Percentiles rank a stretch among this genome's conserved stretches.
Evolutionary conservation across 2,113 vertebrate species (phyloP).

Genomic region (Ivindomyrus marchei): DNA sequence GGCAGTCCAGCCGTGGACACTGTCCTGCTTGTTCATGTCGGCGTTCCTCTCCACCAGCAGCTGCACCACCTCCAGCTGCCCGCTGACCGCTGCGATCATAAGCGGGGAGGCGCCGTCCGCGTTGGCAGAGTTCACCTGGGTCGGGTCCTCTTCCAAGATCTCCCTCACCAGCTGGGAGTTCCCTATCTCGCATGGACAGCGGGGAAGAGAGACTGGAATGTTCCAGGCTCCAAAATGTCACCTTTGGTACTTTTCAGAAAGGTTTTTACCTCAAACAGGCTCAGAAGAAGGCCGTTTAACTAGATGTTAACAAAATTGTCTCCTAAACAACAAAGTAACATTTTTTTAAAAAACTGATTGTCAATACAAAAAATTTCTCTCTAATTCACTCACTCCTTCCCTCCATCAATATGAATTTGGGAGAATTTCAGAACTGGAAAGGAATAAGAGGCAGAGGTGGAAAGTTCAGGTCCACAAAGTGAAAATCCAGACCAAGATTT

Average conservation of each 20-base stretch:
- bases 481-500: too few species aligned
- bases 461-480: too few species aligned
- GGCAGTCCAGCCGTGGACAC: constrained; percentile 88
- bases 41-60: constrained; percentile 84
- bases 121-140: constrained; percentile 83
- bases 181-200: constrained; percentile 52
- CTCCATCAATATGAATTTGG: not conserved
- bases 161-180: constrained; percentile 87
- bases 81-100: constrained; percentile 91
- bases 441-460: not conserved
- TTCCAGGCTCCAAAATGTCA: not conserved
- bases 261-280: not conserved
- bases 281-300: not conserved
- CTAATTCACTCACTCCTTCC: not conserved
- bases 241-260: not conserved
- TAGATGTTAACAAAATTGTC: not conserved
- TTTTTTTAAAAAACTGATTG: not conserved
- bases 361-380: not conserved
- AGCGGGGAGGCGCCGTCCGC: constrained; percentile 86
- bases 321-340: not conserved
- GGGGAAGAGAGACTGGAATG: not conserved
- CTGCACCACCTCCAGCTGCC: constrained; percentile 84
- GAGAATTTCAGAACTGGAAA: not conserved
- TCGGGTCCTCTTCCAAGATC: constrained; percentile 82
- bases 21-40: constrained; percentile 84